Evolutionary conservation across 2,888 invertebrate species (phyloP), one percentile per base, ranked within the genome.

Genomic region (Pristionchus japonicus): DNA sequence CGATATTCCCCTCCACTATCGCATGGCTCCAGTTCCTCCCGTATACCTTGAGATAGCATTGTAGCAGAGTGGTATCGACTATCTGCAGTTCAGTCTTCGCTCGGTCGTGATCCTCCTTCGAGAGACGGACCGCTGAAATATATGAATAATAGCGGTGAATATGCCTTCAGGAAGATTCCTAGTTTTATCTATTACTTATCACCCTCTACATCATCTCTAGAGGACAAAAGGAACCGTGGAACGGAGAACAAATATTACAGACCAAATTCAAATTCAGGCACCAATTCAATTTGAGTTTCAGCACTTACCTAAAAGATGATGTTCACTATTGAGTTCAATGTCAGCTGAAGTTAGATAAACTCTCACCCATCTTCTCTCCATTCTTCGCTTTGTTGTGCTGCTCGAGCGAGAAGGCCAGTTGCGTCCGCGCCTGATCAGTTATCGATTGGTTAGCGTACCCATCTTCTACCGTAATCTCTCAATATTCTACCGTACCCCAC

Each of bases 1-100:
- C 70, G 27, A 61, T 61, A 61, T 27, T 61, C n/a, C n/a, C n/a
- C 23, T 4, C 23, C 61, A 27, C 34, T 34, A 37, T 23, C 70
- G 15, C 3, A 3, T 70, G 34, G 2, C 31, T 13, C 0, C 17
- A 3, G 3, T 20, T 17, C 70, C 34, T 37, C 37, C 37, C 37
- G 15, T 15, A 40, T 95, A 97, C 97, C 96, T 97, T 97, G 89
- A 99, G 96, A 95, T 99, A 99, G 94, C 99, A 99, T 95, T 99
- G 99, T 17, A 99, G 96, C 86, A 99, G 95, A 0, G 98, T 98
- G 0, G 99, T 99, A 95, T 99, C 99, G 89, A 99, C 98, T 88
- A 99, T 97, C 95, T 98, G 98, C 89, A 98, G 95, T 47, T 97
- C 95, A 91, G 96, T 96, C 90, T 96, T 96, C 17, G 96, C 96